Percentiles rank a stretch among this genome's conserved stretches.
phyloP scores from a whole-genome alignment of 2,888 invertebrate species.

The Tenthredo mesomela region DNA sequence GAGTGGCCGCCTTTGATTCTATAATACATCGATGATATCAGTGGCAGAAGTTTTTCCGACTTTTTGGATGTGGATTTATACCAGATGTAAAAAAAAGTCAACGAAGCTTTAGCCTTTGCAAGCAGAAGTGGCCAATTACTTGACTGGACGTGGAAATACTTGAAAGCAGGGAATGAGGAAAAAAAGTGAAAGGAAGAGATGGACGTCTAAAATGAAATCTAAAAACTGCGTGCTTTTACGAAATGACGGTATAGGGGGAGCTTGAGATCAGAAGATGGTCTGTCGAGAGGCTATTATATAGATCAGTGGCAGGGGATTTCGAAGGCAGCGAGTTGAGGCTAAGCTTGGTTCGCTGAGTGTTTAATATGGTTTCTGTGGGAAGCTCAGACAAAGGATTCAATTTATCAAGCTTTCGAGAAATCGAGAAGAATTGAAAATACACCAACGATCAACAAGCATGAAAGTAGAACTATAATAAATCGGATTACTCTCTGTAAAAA shows the following conservation, averaged over 20 bases:
- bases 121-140: slow-evolving; percentile 40
- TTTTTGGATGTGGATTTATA: neutral
- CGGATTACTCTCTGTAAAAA: neutral
- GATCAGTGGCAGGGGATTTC: slow-evolving; percentile 58
- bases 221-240: slow-evolving; percentile 39
- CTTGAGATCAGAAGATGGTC: slow-evolving; percentile 58
- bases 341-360: slow-evolving; percentile 57
- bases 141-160: slow-evolving; percentile 45
- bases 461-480: slow-evolving; percentile 16
- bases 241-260: slow-evolving; percentile 53
- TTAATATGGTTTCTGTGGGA: slow-evolving; percentile 59
- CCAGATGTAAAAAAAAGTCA: slow-evolving; percentile 23
- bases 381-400: slow-evolving; percentile 58
- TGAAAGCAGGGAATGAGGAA: slow-evolving; percentile 21
- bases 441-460: slow-evolving; percentile 29
- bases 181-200: slow-evolving; percentile 25
- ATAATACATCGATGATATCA: neutral
- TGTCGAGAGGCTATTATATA: slow-evolving; percentile 59
- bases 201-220: slow-evolving; percentile 38
- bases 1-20: neutral
- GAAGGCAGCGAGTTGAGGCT: slow-evolving; percentile 57
- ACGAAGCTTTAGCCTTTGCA: slow-evolving; percentile 19
- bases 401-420: slow-evolving; percentile 57
- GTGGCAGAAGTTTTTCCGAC: neutral
- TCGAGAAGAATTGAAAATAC: slow-evolving; percentile 43